A percentile compares a stretch with the other conserved stretches of the same genome.
Conservation (phyloP, 2,888 invertebrate genomes). For the Melipona bicolor region DNA sequence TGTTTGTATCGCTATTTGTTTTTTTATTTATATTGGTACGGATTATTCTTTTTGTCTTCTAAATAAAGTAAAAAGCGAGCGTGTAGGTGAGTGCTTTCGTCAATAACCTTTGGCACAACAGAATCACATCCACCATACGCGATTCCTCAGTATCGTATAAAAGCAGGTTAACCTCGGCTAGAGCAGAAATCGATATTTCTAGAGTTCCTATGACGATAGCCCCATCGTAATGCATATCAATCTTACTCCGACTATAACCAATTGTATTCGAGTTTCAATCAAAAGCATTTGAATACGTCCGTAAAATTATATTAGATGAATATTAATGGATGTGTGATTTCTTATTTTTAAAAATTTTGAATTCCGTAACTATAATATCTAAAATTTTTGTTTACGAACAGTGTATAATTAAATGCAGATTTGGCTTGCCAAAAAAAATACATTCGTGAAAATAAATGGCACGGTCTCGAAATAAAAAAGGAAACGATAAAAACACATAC, state of each 20-base stretch:
- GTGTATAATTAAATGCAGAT: neutral
- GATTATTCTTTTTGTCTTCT: neutral
- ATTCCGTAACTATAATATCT: neutral
- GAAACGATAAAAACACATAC: conserved; percentile 39
- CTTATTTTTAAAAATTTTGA: neutral
- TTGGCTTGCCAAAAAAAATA: neutral
- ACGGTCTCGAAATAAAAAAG: neutral
- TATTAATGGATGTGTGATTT: neutral
- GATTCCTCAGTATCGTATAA: conserved; percentile 16
- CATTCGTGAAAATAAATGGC: neutral
- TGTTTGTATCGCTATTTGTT: neutral
- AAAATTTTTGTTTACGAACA: neutral
- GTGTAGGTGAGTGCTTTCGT: neutral
- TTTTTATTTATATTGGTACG: neutral
- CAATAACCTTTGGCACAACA: conserved; percentile 20
- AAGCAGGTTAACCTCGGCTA: conserved; percentile 24
- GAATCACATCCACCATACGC: conserved; percentile 8
- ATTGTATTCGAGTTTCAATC: neutral
- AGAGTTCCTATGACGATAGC: neutral
- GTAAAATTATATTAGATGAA: neutral
- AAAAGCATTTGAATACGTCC: neutral
- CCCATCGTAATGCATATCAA: neutral
- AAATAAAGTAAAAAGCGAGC: conserved; percentile 1
- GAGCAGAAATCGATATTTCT: conserved; percentile 40
- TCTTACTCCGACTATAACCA: neutral